Conservation (phyloP, 2,888 invertebrate species). For the Phasia obesa region DNA sequence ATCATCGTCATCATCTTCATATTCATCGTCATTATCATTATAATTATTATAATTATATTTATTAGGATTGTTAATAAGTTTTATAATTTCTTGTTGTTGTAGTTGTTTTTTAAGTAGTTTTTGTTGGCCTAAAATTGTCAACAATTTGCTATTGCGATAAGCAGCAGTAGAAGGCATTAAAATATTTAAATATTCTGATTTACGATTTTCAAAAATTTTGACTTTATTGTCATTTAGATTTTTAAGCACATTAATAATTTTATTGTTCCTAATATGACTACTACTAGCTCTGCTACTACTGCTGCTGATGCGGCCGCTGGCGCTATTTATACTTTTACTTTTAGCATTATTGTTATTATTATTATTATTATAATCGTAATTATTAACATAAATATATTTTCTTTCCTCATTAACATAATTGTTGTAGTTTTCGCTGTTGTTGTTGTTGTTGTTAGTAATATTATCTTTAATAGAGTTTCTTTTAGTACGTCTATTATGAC, state of each 20-base stretch:
- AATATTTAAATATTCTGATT: constrained; percentile 23
- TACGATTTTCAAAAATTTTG: constrained; percentile 17
- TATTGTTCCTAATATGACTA: constrained; percentile 11
- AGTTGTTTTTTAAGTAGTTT: constrained; percentile 49
- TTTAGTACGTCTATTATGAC: constrained; percentile 47
- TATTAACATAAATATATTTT: neutral
- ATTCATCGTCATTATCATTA: constrained; percentile 70
- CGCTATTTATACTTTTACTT: neutral
- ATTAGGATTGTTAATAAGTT: constrained; percentile 72
- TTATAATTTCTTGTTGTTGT: constrained; percentile 63
- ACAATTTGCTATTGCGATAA: constrained; percentile 52
- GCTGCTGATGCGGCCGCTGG: neutral
- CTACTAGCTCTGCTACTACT: neutral
- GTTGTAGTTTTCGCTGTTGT: constrained; percentile 26
- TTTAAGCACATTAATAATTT: constrained; percentile 33
- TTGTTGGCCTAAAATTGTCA: constrained; percentile 57
- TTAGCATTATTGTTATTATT: constrained; percentile 3
- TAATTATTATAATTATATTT: constrained; percentile 72
- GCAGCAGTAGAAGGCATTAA: constrained; percentile 30
- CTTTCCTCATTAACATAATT: neutral
- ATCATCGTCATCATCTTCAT: constrained; percentile 67
- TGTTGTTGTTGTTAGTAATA: constrained; percentile 27
- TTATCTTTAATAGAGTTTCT: constrained; percentile 28
- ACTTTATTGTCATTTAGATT: constrained; percentile 15
- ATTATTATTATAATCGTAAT: too few relatives aligned